These are phyloP conservation scores for Tethea ocularis DNA, from an alignment of 2,888 invertebrate genomes.

Conservation along the genomic window DNA sequence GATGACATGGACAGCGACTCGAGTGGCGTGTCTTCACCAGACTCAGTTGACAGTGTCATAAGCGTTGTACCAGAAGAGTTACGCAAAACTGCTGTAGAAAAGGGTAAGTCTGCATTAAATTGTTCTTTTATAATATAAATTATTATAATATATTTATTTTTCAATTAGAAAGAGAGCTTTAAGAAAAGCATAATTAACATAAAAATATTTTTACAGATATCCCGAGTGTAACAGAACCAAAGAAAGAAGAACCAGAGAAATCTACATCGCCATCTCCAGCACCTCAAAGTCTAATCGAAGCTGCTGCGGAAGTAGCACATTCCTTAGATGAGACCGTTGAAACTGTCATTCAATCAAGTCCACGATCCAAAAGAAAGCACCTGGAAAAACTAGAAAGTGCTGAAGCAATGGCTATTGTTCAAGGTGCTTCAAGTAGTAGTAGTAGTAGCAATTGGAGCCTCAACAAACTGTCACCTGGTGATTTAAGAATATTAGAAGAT, in stretches of 20 bases:
- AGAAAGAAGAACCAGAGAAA: slow-evolving; percentile 57
- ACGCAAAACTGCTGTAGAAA: slow-evolving; percentile 70
- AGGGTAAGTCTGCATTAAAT: slow-evolving; percentile 57
- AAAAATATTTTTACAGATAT: slow-evolving; percentile 58
- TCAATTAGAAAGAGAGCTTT: neutral
- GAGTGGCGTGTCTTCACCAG: slow-evolving; percentile 93
- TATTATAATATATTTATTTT: too few species aligned
- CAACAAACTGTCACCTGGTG: slow-evolving; percentile 79
- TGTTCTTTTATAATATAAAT: too few species aligned
- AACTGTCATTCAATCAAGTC: slow-evolving; percentile 86
- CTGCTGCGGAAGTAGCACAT: slow-evolving; percentile 86
- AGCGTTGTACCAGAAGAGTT: slow-evolving; percentile 88
- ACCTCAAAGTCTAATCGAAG: slow-evolving; percentile 83
- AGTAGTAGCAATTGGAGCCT: slow-evolving; percentile 82
- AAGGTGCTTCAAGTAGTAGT: slow-evolving; percentile 79
- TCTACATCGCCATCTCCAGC: slow-evolving; percentile 52
- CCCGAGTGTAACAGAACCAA: slow-evolving; percentile 46
- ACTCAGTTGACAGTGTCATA: slow-evolving; percentile 93
- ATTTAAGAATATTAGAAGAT: slow-evolving; percentile 76
- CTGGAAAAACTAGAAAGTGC: slow-evolving; percentile 78
- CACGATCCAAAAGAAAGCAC: slow-evolving; percentile 79
- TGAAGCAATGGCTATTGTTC: slow-evolving; percentile 73
- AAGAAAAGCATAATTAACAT: neutral
- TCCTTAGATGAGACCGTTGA: slow-evolving; percentile 88
- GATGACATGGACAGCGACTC: slow-evolving; percentile 96